Evolutionary conservation across 2,888 invertebrate species (phyloP).

Genomic region (Acrobasis consociella): DNA sequence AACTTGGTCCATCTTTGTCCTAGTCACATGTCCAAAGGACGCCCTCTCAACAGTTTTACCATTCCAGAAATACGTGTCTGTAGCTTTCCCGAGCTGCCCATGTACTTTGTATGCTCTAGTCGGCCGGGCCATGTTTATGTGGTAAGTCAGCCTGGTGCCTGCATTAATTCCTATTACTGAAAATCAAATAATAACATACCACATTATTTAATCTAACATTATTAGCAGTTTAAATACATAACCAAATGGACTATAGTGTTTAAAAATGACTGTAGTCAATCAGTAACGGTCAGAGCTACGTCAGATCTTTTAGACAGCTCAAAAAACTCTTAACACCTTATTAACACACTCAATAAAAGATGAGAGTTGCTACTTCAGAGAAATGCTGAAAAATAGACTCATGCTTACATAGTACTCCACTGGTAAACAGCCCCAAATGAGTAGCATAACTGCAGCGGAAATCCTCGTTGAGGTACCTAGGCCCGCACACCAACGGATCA

Average conservation of each 20-base stretch:
- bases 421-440: slow-evolving; percentile 84
- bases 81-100: slow-evolving; percentile 89
- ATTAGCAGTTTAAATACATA: no score
- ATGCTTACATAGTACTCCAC: slow-evolving; percentile 88
- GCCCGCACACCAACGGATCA: slow-evolving; percentile 88
- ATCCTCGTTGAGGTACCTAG: slow-evolving; percentile 87
- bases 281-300: no score
- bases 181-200: slow-evolving; percentile 35
- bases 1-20: slow-evolving; percentile 87
- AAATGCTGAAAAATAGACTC: no score
- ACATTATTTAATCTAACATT: slow-evolving; percentile 9
- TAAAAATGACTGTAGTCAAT: no score
- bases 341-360: no score
- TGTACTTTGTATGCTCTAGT: slow-evolving; percentile 88
- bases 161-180: slow-evolving; percentile 88
- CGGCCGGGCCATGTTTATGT: slow-evolving; percentile 83
- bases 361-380: no score
- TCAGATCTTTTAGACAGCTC: no score
- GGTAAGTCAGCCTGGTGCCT: slow-evolving; percentile 82
- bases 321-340: no score
- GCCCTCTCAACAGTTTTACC: slow-evolving; percentile 88
- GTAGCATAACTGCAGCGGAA: slow-evolving; percentile 84
- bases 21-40: slow-evolving; percentile 87
- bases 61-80: slow-evolving; percentile 87
- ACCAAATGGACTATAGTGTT: no score